A percentile compares a stretch with the other conserved stretches of the same genome.
Evolutionary conservation across 2,797 vertebrate species (phyloP).

Genomic region (Gobio occitaniae): DNA sequence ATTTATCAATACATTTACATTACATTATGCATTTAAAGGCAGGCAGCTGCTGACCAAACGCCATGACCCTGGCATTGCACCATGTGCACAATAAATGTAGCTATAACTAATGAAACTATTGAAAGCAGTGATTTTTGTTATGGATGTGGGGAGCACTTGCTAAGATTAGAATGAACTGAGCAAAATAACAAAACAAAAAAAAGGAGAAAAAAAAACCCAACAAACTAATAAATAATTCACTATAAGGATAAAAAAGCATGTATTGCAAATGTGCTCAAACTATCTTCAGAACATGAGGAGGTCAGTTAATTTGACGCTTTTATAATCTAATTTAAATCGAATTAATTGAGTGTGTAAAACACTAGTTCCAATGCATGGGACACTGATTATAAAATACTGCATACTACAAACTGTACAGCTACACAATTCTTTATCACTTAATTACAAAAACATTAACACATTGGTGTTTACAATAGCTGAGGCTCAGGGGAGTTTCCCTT

Average conservation of each 20-base stretch:
- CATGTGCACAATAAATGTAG: neutral
- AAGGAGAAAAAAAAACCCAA: no score
- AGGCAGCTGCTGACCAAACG: neutral
- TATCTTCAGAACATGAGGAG: neutral
- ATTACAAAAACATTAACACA: neutral
- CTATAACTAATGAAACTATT: neutral
- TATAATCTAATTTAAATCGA: neutral
- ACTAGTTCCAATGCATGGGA: neutral
- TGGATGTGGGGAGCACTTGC: neutral
- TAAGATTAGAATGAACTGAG: neutral
- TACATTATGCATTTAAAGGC: neutral
- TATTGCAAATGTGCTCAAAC: neutral
- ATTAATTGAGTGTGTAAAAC: neutral
- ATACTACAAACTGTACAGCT: neutral
- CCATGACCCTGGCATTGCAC: neutral
- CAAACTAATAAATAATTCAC: neutral
- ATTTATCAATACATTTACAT: neutral
- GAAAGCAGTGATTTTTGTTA: neutral
- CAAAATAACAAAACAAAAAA: neutral
- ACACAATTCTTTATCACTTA: neutral
- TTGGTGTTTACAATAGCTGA: neutral
- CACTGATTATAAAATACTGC: neutral
- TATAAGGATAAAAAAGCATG: conserved; percentile 3
- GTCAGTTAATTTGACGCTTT: neutral
- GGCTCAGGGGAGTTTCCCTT: neutral